Conservation (phyloP, 2,888 invertebrate species). For the Harpalus rufipes region DNA sequence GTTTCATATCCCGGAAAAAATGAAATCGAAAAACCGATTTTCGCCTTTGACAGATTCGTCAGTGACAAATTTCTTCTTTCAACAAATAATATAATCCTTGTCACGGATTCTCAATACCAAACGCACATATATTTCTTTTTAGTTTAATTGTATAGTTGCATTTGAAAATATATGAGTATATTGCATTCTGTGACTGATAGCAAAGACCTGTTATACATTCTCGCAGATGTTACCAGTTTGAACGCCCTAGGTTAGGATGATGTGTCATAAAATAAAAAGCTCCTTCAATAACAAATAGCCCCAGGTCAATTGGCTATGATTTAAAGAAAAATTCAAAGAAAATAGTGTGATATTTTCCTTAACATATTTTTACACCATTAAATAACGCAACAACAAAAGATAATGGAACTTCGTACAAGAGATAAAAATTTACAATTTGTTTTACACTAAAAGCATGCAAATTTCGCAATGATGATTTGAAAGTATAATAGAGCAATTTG, state of each 20-base stretch:
- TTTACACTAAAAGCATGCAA: constrained; percentile 28
- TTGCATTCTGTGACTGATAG: neutral
- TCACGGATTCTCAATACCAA: neutral
- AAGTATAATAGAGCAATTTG: constrained; percentile 19
- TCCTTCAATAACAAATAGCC: constrained; percentile 36
- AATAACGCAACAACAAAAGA: constrained; percentile 20
- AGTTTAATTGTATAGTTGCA: constrained; percentile 14
- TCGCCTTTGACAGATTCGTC: constrained; percentile 19
- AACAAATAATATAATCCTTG: neutral
- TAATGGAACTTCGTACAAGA: constrained; percentile 9
- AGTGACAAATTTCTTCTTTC: neutral
- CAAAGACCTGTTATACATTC: constrained; percentile 16
- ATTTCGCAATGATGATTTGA: constrained; percentile 20
- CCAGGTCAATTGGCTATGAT: constrained; percentile 30
- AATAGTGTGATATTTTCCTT: neutral
- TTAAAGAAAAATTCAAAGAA: constrained; percentile 30
- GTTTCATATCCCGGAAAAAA: constrained; percentile 13
- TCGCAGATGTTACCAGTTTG: neutral
- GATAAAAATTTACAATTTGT: constrained; percentile 29
- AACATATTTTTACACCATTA: constrained; percentile 11
- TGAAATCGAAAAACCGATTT: neutral
- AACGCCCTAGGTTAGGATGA: constrained; percentile 8
- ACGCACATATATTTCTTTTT: neutral
- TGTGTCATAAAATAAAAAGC: constrained; percentile 24
- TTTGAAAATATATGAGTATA: constrained; percentile 19